Conservation (phyloP, 2,113 vertebrate species). For the Triplophysa rosa region DNA sequence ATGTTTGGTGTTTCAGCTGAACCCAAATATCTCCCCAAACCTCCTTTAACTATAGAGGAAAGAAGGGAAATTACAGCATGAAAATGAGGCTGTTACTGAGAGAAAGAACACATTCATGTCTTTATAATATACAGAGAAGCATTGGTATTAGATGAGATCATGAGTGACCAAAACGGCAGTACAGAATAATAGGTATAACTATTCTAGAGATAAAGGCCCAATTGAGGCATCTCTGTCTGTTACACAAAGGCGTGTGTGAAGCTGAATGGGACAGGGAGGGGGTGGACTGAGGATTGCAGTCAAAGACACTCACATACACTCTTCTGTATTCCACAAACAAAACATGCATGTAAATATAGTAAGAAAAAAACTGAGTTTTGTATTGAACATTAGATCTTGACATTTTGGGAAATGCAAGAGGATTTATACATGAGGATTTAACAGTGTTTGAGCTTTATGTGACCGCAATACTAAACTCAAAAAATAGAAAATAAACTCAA, state of each 20-base stretch:
- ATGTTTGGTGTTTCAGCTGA: neutral
- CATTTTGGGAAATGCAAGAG: too few relatives aligned
- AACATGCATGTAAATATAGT: neutral
- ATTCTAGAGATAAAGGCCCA: constrained; percentile 65
- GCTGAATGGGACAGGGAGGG: constrained; percentile 45
- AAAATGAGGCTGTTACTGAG: constrained; percentile 3
- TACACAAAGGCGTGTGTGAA: constrained; percentile 56
- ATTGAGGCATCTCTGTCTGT: constrained; percentile 85
- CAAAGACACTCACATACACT: constrained; percentile 15
- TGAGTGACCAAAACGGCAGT: constrained; percentile 35
- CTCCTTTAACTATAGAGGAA: neutral
- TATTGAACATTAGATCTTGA: neutral
- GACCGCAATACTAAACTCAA: too few relatives aligned
- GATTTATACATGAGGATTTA: too few relatives aligned
- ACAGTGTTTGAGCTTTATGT: too few relatives aligned
- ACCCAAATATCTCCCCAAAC: neutral
- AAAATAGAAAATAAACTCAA: too few relatives aligned
- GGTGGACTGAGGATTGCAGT: constrained; percentile 11
- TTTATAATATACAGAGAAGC: constrained; percentile 24
- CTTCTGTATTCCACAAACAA: neutral
- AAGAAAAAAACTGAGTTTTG: neutral
- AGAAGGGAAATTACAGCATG: constrained; percentile 1
- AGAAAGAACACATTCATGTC: constrained; percentile 42
- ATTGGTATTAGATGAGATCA: constrained; percentile 49
- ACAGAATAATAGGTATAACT: constrained; percentile 51